Conservation (phyloP, 2,797 vertebrate genomes). For the Pipistrellus kuhlii region DNA sequence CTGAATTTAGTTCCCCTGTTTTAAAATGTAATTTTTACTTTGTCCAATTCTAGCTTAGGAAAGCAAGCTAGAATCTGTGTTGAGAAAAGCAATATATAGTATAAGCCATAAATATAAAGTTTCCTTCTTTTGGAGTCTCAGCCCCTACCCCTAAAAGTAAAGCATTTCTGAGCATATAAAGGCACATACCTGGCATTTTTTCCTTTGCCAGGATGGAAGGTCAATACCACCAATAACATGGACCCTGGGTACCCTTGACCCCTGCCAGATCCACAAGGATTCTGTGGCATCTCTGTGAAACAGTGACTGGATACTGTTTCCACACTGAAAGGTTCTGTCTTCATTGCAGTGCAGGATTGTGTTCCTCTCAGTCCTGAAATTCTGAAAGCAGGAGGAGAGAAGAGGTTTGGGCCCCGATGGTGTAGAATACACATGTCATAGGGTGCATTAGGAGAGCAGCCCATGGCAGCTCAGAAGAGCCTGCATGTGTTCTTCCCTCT, state of each 20-base stretch:
- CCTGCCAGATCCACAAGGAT: neutral
- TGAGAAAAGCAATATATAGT: neutral
- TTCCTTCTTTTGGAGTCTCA: neutral
- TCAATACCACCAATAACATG: neutral
- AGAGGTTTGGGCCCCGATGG: neutral
- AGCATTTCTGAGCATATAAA: neutral
- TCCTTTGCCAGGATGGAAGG: neutral
- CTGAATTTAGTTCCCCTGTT: neutral
- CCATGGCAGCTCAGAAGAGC: neutral
- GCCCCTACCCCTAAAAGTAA: neutral
- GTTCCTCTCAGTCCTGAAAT: neutral
- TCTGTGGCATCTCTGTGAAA: neutral
- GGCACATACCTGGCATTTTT: neutral
- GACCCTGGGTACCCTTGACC: neutral
- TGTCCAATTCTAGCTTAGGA: neutral
- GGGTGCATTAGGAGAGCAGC: neutral
- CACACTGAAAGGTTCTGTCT: neutral
- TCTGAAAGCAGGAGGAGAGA: neutral
- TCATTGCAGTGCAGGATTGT: neutral
- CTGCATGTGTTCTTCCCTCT: neutral
- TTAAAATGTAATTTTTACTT: neutral
- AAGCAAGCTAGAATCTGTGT: neutral
- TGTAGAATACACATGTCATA: neutral
- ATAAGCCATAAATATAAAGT: neutral
- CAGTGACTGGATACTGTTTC: neutral